Base-by-base conservation (phyloP, 2,888 invertebrate genomes). In the Apocheima hispidaria region DNA sequence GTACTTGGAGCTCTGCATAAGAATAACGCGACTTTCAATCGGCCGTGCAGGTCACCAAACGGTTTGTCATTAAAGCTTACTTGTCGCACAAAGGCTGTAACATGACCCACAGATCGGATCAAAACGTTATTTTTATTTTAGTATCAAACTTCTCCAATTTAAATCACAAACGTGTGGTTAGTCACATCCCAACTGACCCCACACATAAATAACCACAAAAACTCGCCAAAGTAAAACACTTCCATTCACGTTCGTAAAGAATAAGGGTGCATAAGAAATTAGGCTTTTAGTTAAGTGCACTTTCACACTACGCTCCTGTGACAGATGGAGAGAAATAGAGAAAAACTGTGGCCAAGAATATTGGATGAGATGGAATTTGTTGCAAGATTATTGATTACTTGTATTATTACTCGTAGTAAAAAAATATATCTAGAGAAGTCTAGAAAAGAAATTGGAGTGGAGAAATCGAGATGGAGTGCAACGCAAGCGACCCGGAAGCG, bases 261-360 rank as follows among this genome's bases (percentile, higher is more conserved):
- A 77, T 71, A 74, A 81, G 90, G 91, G 92, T 92, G 92, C 88
- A 92, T 92, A 91, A 81, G 81, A 78, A 86, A 92, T 76, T 86
- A 88, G 88, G 89, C 89, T 88, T 83, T 90, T 84, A 88, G 82
- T 65, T 73, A 80, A 87, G 83, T 85, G 61, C 56, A 83, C 82
- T 88, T 84, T 82, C 85, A 83, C 85, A 81, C 83, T 77, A 74
- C 44, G 58, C 59, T 48, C 52, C 46, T 49, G 61, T 52, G 61
- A 52, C 61, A 62, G 52, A 62, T 49, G 48, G 35, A 52, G 43
- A 52, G 30, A 52, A 41, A 57, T 57, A 49, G 61, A 40, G 56
- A 52, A 56, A 55, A 46, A 56, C 46, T 35, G 61, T 36, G 33
- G 23, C 20, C 16, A n/a, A 40, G 23, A 30, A 46, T 46, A 48